A percentile compares a stretch with the other conserved stretches of the same genome.
Conservation (phyloP, 2,113 vertebrate genomes). For the Oncorhynchus keta region DNA sequence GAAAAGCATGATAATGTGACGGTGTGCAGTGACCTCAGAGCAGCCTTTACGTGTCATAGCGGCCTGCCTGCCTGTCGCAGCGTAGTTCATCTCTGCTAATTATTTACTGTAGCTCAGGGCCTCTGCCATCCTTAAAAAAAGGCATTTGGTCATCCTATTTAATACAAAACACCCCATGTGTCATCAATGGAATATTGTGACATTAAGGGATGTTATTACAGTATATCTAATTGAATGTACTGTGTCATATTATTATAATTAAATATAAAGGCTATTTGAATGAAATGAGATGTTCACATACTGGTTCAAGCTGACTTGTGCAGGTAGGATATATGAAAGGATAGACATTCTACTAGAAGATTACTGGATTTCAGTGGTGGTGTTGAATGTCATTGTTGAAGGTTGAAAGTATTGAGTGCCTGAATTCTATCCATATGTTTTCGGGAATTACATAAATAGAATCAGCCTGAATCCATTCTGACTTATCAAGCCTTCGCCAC, state of each 20-base stretch:
- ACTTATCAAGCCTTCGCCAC: constrained; percentile 70
- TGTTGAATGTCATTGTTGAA: constrained; percentile 75
- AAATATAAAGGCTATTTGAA: background rate
- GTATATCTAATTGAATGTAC: too few species aligned
- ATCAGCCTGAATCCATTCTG: constrained; percentile 73
- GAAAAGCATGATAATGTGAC: constrained; percentile 30
- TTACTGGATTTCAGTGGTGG: constrained; percentile 70
- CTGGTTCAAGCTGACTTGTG: background rate
- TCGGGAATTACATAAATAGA: constrained; percentile 54
- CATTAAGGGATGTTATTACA: constrained; percentile 31
- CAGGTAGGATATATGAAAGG: background rate
- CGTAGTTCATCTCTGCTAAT: constrained; percentile 37
- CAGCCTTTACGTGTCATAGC: constrained; percentile 42
- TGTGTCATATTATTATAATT: constrained; percentile 4
- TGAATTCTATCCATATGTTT: constrained; percentile 74
- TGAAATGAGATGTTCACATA: background rate
- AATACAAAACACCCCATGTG: background rate
- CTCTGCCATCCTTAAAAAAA: background rate
- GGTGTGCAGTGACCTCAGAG: constrained; percentile 42
- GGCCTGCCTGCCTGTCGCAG: constrained; percentile 27
- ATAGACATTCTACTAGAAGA: constrained; percentile 15
- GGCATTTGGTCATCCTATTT: background rate
- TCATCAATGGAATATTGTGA: constrained; percentile 12
- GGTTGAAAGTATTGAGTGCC: constrained; percentile 71
- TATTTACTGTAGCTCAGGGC: constrained; percentile 34